A percentile compares a stretch with the other conserved stretches of the same genome.
These are phyloP conservation scores for Idaea aversata DNA, from an alignment of 2,888 invertebrate species.

Conservation along the genomic window DNA sequence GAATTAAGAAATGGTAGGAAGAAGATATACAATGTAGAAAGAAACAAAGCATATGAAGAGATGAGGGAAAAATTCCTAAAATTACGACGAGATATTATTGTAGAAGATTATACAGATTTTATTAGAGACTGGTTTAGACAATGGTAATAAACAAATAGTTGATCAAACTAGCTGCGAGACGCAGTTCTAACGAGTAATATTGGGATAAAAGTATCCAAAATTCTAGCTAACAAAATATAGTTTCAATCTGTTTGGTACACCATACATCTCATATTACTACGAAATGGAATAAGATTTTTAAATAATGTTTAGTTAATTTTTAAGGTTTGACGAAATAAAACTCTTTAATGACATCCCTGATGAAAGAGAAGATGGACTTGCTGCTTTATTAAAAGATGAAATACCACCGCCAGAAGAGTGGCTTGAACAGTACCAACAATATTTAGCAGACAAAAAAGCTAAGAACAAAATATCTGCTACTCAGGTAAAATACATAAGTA, in stretches of 20 bases:
- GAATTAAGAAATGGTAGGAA: conserved; percentile 17
- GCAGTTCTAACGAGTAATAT: neutral
- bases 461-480: conserved; percentile 46
- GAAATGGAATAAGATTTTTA: neutral
- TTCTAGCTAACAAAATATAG: no score
- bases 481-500: conserved; percentile 29
- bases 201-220: no score
- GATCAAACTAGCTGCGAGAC: neutral
- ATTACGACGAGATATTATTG: conserved; percentile 36
- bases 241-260: no score
- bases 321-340: conserved; percentile 52
- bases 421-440: conserved; percentile 48
- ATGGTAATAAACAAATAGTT: conserved; percentile 42
- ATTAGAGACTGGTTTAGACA: conserved; percentile 58
- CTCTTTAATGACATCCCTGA: conserved; percentile 58
- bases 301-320: conserved; percentile 10
- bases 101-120: conserved; percentile 51
- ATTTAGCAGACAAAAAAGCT: conserved; percentile 39
- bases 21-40: conserved; percentile 38
- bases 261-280: no score
- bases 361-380: conserved; percentile 44
- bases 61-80: conserved; percentile 40
- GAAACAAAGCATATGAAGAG: conserved; percentile 31
- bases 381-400: conserved; percentile 50
- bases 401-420: conserved; percentile 52